Base-by-base conservation (phyloP, 2,888 invertebrate species). In the Sceliomorpha sp. region DNA sequence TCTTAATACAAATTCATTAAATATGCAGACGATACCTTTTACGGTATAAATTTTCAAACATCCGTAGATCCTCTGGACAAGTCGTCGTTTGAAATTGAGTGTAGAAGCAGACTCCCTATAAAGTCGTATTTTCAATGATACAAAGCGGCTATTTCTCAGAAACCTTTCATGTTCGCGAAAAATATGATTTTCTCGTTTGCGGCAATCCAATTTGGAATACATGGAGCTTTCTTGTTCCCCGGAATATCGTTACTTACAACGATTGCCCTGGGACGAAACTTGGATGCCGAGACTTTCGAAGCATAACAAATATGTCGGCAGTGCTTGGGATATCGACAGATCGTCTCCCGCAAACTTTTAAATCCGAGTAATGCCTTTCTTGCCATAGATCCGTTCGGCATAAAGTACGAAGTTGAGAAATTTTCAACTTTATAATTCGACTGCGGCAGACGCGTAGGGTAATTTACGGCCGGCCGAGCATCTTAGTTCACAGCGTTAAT, bases 381-480 rank as follows among this genome's bases (percentile, higher is more conserved):
- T 72, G 73, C 66, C 71, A 75, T 73, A 50, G 74, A 79, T 78
- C 79, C 76, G 72, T 69, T 73, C 73, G 74, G 66, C 70, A 72
- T 70, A 72, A 77, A 83, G 81, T 80, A 80, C 72, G 72, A 82
- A 84, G 83, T 83, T 83, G 76, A 76, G 78, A 79, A 82, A 81
- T 79, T 79, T 83, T 80, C 78, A 85, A 86, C 85, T 86, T 86
- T 77, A 83, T 85, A 86, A 86, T 85, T 85, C 80, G 80, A 85
- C 84, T 78, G 79, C 73, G 70, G 74, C 67, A 73, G 67, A 73
- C 70, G 73, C 59, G 59, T 50, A 68, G 62, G 77, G 76, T 81
- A 80, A 81, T 83, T 82, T 82, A 78, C 74, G 77, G 69, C 70
- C 73, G 69, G 74, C 74, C 77, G 75, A 73, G 50, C 40, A 73